phyloP scores from a whole-genome alignment of 2,797 vertebrate genomes.

The Peromyscus aztecus region DNA sequence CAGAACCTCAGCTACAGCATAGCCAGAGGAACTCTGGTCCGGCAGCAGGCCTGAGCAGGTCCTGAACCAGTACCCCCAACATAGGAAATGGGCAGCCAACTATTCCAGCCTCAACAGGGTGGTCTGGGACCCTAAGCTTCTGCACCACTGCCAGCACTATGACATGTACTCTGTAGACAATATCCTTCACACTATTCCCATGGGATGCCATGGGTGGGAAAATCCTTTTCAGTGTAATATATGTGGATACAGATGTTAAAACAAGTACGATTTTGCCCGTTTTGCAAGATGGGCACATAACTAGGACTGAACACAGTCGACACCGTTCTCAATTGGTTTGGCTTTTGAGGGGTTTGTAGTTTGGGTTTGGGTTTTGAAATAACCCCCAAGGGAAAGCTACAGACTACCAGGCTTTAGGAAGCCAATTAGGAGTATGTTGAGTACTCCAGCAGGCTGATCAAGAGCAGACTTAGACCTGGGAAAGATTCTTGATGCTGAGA shows the following conservation, averaged over 20 bases:
- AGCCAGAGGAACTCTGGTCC: conserved; percentile 95
- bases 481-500: neutral
- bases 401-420: neutral
- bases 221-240: conserved; percentile 99
- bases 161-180: conserved; percentile 99
- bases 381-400: neutral
- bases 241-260: conserved; percentile 97
- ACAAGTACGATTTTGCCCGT: conserved; percentile 98
- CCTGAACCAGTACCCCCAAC: conserved; percentile 94
- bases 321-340: conserved; percentile 76
- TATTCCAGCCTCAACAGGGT: conserved; percentile 93
- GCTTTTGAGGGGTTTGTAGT: conserved; percentile 72
- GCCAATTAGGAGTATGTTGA: neutral
- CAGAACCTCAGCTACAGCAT: conserved; percentile 90
- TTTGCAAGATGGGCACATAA: conserved; percentile 97
- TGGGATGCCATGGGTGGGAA: conserved; percentile 98
- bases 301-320: conserved; percentile 88
- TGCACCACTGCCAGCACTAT: conserved; percentile 98
- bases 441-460: neutral
- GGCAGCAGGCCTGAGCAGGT: conserved; percentile 94
- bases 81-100: conserved; percentile 97
- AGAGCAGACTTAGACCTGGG: neutral
- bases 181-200: conserved; percentile 98
- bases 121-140: conserved; percentile 93
- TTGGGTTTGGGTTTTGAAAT: conserved; percentile 63